phyloP scores from a whole-genome alignment of 1,140 invertebrate genomes.

The Cherax destructor region DNA sequence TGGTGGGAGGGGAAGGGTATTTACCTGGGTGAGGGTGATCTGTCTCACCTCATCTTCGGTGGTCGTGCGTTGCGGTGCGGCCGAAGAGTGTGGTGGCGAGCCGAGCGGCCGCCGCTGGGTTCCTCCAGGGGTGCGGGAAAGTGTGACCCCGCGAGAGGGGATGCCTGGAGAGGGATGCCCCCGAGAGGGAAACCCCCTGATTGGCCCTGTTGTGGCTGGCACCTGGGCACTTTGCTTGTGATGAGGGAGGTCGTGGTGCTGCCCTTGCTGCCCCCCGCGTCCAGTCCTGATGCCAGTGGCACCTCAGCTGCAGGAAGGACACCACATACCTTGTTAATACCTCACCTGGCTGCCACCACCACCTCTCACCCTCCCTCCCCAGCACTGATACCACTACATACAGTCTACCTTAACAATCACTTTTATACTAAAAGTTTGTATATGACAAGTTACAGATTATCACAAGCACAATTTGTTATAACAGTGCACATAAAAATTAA shows the following conservation, averaged over 20 bases:
- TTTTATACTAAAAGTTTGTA: not conserved
- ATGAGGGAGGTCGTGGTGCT: slow-evolving; percentile 56
- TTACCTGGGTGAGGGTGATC: no score
- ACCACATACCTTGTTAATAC: slow-evolving; percentile 10
- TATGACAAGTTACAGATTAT: not conserved
- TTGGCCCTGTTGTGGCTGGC: slow-evolving; percentile 36
- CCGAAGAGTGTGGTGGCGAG: slow-evolving; percentile 63
- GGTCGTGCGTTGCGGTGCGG: slow-evolving; percentile 66
- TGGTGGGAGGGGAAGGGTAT: not conserved
- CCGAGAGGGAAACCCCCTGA: slow-evolving; percentile 57
- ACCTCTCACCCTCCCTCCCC: not conserved
- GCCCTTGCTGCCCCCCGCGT: slow-evolving; percentile 57
- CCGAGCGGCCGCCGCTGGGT: slow-evolving; percentile 55
- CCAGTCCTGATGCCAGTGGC: slow-evolving; percentile 65
- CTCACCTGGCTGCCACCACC: not conserved
- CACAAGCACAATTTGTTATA: not conserved
- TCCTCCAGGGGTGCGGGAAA: slow-evolving; percentile 65
- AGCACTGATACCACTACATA: not conserved
- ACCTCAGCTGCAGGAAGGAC: slow-evolving; percentile 60
- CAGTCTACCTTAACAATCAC: not conserved
- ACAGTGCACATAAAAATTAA: not conserved
- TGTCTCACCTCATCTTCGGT: slow-evolving; percentile 69
- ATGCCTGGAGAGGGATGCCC: slow-evolving; percentile 49
- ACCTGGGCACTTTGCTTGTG: slow-evolving; percentile 37
- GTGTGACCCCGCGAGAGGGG: slow-evolving; percentile 55